Evolutionary conservation across 2,888 invertebrate species (phyloP).

Genomic region (Drosophila leonis): DNA sequence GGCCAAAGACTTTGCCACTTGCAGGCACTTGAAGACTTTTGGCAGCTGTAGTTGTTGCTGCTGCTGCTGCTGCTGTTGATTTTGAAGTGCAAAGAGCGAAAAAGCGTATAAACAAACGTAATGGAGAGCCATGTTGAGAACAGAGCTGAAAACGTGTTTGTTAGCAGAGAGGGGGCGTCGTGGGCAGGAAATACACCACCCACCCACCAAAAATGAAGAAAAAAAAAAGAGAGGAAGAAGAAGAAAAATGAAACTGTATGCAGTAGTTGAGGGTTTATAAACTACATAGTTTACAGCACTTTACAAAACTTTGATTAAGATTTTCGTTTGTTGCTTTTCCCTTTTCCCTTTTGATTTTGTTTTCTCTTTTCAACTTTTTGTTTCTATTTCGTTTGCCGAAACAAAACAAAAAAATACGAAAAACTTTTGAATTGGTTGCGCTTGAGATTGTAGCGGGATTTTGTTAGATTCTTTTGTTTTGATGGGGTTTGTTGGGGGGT

Average conservation of each 20-base stretch:
- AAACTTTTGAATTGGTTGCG: slow-evolving; percentile 70
- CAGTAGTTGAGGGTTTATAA: slow-evolving; percentile 39
- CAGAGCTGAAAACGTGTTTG: slow-evolving; percentile 54
- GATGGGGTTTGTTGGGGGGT: background rate
- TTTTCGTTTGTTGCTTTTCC: slow-evolving; percentile 72
- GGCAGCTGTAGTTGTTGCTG: slow-evolving; percentile 36
- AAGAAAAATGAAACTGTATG: slow-evolving; percentile 26
- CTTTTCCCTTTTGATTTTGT: slow-evolving; percentile 37
- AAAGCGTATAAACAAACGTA: slow-evolving; percentile 78
- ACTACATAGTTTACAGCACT: slow-evolving; percentile 80
- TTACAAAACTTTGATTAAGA: slow-evolving; percentile 79
- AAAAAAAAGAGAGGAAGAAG: background rate
- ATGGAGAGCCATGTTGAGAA: slow-evolving; percentile 67
- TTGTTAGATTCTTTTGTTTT: slow-evolving; percentile 38
- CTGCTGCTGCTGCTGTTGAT: slow-evolving; percentile 70
- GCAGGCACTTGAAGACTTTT: slow-evolving; percentile 68
- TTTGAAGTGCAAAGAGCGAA: slow-evolving; percentile 77
- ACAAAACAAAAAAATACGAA: background rate
- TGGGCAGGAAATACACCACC: background rate
- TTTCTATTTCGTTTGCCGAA: slow-evolving; percentile 12
- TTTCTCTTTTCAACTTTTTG: slow-evolving; percentile 37
- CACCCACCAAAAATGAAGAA: background rate
- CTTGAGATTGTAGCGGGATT: slow-evolving; percentile 51
- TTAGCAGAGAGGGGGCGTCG: background rate
- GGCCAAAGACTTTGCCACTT: slow-evolving; percentile 65